These are phyloP conservation scores for Lipotes vexillifer DNA, from an alignment of 2,113 vertebrate genomes.

Conservation along the genomic window DNA sequence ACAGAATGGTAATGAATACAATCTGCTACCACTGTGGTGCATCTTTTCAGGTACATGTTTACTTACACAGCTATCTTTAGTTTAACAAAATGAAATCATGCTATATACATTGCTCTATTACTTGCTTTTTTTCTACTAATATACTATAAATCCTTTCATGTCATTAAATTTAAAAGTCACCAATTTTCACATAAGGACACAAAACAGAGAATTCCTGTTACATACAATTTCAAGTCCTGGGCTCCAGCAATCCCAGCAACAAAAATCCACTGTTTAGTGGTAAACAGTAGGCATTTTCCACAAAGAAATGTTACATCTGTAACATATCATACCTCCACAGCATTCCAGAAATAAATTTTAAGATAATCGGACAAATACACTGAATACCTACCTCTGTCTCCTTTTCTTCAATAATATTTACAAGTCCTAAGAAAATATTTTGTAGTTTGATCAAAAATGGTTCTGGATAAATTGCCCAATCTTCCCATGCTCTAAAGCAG, in stretches of 20 bases:
- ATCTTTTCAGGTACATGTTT: neutral
- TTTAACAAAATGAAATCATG: neutral
- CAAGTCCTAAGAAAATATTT: constrained; percentile 98
- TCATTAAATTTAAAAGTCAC: neutral
- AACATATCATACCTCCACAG: neutral
- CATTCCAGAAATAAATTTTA: neutral
- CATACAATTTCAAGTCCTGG: neutral
- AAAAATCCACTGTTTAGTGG: neutral
- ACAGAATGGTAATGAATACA: neutral
- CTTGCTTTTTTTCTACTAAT: neutral
- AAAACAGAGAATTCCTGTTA: neutral
- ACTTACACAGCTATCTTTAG: neutral
- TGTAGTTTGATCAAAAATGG: constrained; percentile 98
- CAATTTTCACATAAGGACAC: neutral
- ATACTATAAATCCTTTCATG: neutral
- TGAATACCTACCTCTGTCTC: constrained; percentile 82
- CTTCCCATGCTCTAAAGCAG: constrained; percentile 99
- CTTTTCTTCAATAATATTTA: constrained; percentile 93
- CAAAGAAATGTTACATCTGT: neutral
- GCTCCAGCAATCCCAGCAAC: neutral
- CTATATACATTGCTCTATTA: neutral
- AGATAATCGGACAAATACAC: neutral
- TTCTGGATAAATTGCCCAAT: constrained; percentile 99
- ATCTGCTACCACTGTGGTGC: neutral
- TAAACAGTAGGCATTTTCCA: neutral